Percentiles rank a stretch among this genome's conserved stretches.
These are phyloP conservation scores for Orthosia incerta DNA, from an alignment of 2,888 invertebrate species.

Conservation along the genomic window DNA sequence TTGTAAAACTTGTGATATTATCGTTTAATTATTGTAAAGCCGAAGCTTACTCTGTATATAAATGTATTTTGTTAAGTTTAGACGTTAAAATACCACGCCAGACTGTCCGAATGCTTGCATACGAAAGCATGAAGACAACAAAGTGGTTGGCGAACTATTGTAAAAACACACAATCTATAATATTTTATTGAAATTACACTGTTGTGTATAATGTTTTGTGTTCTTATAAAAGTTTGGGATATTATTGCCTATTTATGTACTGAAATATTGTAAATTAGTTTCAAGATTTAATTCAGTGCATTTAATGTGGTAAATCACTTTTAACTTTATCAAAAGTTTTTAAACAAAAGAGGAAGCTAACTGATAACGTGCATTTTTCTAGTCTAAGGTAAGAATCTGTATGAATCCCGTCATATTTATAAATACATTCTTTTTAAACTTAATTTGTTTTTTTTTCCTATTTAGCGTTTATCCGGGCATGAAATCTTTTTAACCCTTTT, in stretches of 20 bases:
- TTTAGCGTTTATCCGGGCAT: not conserved
- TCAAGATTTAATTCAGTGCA: conserved; percentile 40
- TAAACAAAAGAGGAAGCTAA: conserved; percentile 17
- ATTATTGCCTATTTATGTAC: conserved; percentile 24
- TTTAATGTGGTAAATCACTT: conserved; percentile 28
- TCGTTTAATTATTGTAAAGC: conserved; percentile 60
- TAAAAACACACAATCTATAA: conserved; percentile 5
- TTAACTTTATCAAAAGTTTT: conserved; percentile 11
- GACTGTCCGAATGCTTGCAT: not conserved
- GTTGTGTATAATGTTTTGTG: not conserved
- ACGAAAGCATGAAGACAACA: conserved; percentile 1
- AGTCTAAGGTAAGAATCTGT: conserved; percentile 73
- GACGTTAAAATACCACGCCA: conserved; percentile 17
- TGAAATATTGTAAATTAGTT: conserved; percentile 33
- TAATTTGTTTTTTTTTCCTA: conserved; percentile 28
- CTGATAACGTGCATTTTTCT: conserved; percentile 63
- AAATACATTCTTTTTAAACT: conserved; percentile 52
- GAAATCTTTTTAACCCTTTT: not conserved
- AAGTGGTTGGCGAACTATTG: conserved; percentile 14
- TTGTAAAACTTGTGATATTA: conserved; percentile 67
- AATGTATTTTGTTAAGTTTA: conserved; percentile 48
- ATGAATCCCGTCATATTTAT: conserved; percentile 66
- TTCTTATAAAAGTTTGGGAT: conserved; percentile 23
- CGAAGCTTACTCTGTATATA: conserved; percentile 52
- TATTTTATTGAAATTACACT: conserved; percentile 5